These are phyloP conservation scores for Scophthalmus maximus DNA, from an alignment of 2,113 vertebrate species.

Conservation along the genomic window DNA sequence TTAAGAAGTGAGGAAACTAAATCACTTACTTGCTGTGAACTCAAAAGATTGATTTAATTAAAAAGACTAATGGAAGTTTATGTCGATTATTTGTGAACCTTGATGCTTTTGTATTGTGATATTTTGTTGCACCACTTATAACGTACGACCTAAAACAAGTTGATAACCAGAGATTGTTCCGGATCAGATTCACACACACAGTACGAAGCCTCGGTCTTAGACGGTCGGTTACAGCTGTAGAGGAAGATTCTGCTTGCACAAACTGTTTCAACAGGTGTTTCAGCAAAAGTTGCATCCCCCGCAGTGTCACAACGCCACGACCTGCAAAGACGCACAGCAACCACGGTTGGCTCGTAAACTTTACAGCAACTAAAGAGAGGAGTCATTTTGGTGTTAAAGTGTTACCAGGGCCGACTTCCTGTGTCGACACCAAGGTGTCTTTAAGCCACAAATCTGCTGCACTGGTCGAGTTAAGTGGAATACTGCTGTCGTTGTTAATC, in stretches of 20 bases:
- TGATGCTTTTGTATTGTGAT: too few relatives aligned
- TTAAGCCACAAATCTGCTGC: background rate
- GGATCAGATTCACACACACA: constrained; percentile 7
- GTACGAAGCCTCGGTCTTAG: background rate
- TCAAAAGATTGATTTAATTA: background rate
- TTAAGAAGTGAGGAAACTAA: background rate
- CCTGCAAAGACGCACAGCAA: background rate
- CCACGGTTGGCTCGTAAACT: constrained; percentile 1
- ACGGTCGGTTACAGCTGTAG: background rate
- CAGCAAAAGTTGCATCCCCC: background rate
- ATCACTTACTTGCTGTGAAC: background rate
- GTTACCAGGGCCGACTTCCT: constrained; percentile 15
- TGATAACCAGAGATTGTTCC: background rate
- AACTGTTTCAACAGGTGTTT: constrained; percentile 46
- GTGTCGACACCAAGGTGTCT: constrained; percentile 13
- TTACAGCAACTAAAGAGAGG: constrained; percentile 18
- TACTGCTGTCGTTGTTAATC: too few relatives aligned
- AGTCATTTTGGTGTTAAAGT: constrained; percentile 1
- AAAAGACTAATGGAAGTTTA: too few relatives aligned
- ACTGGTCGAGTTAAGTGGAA: too few relatives aligned
- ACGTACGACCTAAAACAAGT: too few relatives aligned
- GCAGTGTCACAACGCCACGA: constrained; percentile 11
- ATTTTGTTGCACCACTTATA: too few relatives aligned
- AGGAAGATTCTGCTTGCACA: constrained; percentile 21
- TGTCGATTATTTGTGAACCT: too few relatives aligned